Evolutionary conservation across 1,140 invertebrate species (phyloP).

Genomic region (Zaprionus camerounensis): DNA sequence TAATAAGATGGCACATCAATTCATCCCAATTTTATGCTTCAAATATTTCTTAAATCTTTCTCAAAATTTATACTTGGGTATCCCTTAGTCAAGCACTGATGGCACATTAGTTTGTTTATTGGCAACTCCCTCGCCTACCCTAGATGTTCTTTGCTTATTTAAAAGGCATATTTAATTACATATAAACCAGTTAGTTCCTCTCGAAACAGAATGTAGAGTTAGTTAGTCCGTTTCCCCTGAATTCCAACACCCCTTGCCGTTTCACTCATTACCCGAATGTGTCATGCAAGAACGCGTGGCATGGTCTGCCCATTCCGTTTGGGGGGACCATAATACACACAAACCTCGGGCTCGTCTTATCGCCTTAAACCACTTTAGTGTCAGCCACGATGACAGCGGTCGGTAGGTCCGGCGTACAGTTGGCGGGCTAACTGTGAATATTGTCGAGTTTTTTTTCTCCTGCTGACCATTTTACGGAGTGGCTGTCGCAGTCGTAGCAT

Average conservation of each 20-base stretch:
- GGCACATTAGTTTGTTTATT: neutral
- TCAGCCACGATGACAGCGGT: conserved; percentile 81
- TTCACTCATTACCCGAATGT: conserved; percentile 27
- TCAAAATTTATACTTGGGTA: neutral
- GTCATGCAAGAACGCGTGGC: conserved; percentile 20
- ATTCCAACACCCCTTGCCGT: neutral
- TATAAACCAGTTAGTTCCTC: neutral
- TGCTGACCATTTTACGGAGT: conserved; percentile 51
- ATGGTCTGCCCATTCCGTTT: conserved; percentile 1
- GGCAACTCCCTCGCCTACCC: neutral
- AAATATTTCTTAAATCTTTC: too few species aligned
- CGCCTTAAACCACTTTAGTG: conserved; percentile 83
- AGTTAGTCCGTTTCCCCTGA: neutral
- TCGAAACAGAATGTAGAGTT: neutral
- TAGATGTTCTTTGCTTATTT: neutral
- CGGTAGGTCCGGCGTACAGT: conserved; percentile 21
- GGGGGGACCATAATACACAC: neutral
- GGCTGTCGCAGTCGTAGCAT: conserved; percentile 23
- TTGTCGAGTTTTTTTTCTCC: conserved; percentile 61
- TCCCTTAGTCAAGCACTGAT: neutral
- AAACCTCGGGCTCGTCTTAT: conserved; percentile 70
- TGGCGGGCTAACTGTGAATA: conserved; percentile 62
- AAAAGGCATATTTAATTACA: neutral
- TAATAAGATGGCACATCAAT: too few species aligned
- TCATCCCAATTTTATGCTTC: too few species aligned